phyloP scores from a whole-genome alignment of 1,140 invertebrate genomes.

The Grapholita molesta region DNA sequence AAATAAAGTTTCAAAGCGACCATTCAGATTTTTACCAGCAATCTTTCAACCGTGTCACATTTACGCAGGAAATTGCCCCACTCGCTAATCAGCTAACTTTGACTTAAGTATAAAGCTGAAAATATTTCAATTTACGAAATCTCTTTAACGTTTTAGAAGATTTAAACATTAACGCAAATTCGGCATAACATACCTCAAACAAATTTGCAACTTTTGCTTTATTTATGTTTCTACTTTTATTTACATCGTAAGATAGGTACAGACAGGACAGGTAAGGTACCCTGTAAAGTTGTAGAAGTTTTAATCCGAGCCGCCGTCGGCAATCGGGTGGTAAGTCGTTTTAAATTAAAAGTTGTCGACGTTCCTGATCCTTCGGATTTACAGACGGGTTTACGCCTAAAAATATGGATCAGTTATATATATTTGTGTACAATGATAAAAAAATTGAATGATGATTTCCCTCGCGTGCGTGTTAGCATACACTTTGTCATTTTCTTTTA shows the following conservation, averaged over 20 bases:
- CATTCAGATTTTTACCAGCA: too few species aligned
- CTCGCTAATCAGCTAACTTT: not conserved
- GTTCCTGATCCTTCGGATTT: conserved; percentile 36
- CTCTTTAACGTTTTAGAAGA: not conserved
- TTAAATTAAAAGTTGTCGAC: conserved; percentile 58
- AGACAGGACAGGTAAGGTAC: conserved; percentile 16
- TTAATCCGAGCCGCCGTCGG: conserved; percentile 36
- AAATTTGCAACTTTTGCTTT: not conserved
- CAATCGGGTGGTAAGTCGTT: conserved; percentile 54
- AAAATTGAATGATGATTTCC: too few species aligned
- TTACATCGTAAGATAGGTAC: conserved; percentile 13
- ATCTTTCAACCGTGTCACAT: not conserved
- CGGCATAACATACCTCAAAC: not conserved
- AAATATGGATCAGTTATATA: conserved; percentile 19
- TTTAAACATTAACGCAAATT: conserved; percentile 7
- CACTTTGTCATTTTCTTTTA: too few species aligned
- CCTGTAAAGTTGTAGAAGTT: conserved; percentile 31
- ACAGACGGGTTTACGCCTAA: conserved; percentile 21
- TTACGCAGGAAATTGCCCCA: not conserved
- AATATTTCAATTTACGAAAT: not conserved
- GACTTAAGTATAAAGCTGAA: not conserved
- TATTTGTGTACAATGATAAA: not conserved
- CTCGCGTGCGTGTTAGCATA: too few species aligned
- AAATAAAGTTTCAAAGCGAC: too few species aligned
- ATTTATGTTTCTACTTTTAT: conserved; percentile 12